These are phyloP conservation scores for Brachionus angularis DNA, from an alignment of 1,140 invertebrate species.

Conservation along the genomic window DNA sequence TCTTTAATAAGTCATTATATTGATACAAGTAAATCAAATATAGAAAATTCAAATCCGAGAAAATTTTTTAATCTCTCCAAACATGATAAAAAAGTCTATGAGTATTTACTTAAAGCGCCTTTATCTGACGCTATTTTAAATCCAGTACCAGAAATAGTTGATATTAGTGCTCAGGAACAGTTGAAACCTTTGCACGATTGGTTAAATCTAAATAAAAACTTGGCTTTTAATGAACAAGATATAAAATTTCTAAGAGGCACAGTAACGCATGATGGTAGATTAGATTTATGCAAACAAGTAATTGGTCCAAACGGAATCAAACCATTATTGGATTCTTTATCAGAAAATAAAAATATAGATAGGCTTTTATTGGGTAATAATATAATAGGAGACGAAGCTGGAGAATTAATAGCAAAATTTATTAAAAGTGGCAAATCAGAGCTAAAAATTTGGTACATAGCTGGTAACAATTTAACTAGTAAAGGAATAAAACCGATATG, in stretches of 20 bases:
- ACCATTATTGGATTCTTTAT: slow-evolving; percentile 7
- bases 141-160: slow-evolving; percentile 33
- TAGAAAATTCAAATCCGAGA: background rate
- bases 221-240: background rate
- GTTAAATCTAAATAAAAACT: slow-evolving; percentile 9
- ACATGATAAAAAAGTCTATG: slow-evolving; percentile 15
- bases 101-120: background rate
- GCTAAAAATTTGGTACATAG: slow-evolving; percentile 36
- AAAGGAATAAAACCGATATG: slow-evolving; percentile 13
- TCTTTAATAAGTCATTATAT: background rate
- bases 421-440: background rate
- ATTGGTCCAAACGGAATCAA: slow-evolving; percentile 37
- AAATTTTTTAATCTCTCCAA: background rate
- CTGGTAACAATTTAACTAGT: slow-evolving; percentile 25
- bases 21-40: background rate
- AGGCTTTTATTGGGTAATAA: slow-evolving; percentile 38
- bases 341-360: slow-evolving; percentile 7
- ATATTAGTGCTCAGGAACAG: slow-evolving; percentile 4
- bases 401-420: slow-evolving; percentile 5
- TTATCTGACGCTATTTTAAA: slow-evolving; percentile 34
- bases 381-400: slow-evolving; percentile 19
- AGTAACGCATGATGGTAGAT: slow-evolving; percentile 21
- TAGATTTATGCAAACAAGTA: slow-evolving; percentile 43
- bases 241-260: slow-evolving; percentile 13
- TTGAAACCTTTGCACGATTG: slow-evolving; percentile 31